Percentiles rank a stretch among this genome's conserved stretches.
Evolutionary conservation across 2,797 vertebrate genomes (phyloP).

Genomic region (Ictinia mississippiensis): DNA sequence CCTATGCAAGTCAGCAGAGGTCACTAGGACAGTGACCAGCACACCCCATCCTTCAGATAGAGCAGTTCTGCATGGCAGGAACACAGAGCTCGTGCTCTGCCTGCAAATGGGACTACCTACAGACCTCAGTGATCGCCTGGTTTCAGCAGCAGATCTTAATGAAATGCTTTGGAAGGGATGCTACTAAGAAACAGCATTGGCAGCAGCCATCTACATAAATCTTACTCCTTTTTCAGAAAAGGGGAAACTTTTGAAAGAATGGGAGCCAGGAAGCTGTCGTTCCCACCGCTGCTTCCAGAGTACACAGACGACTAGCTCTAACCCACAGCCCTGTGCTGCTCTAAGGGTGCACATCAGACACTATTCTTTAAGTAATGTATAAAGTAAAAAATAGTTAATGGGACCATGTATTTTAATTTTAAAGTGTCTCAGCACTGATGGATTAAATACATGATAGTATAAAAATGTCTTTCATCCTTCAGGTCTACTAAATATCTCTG

Average conservation of each 20-base stretch:
- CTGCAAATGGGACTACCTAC: neutral
- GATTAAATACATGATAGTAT: neutral
- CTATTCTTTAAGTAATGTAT: neutral
- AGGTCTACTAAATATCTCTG: neutral
- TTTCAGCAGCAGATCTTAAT: neutral
- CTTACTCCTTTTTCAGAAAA: neutral
- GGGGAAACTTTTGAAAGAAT: neutral
- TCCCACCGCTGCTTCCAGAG: neutral
- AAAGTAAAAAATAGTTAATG: neutral
- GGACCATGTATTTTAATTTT: neutral
- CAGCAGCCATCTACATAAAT: neutral
- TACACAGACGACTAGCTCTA: neutral
- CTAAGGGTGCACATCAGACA: neutral
- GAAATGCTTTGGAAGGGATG: neutral
- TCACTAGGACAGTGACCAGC: neutral
- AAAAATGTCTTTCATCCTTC: neutral
- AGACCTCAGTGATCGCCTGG: fast-evolving
- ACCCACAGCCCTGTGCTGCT: neutral
- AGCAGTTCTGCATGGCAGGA: neutral
- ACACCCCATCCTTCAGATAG: neutral
- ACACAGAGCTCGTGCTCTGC: neutral
- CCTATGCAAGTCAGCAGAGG: neutral
- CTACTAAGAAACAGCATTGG: neutral
- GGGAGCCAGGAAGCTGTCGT: neutral
- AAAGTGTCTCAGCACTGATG: neutral